Percentiles rank a stretch among this genome's conserved stretches.
Conservation (phyloP, 2,888 invertebrate species). For the Diadegma fenestrale region DNA sequence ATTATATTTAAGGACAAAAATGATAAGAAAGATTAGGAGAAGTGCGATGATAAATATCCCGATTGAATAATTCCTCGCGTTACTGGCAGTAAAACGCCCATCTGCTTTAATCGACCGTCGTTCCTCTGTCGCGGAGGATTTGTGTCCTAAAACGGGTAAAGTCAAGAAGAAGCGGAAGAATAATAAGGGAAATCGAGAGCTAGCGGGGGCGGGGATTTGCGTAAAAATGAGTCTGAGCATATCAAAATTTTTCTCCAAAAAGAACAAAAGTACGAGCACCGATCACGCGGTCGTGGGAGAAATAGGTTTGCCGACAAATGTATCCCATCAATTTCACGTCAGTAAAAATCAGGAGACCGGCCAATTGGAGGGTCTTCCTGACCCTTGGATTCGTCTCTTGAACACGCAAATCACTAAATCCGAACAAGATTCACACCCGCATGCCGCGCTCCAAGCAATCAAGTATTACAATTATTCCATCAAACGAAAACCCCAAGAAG, state of each 20-base stretch:
- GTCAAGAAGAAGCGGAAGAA: not conserved
- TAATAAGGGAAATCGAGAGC: not conserved
- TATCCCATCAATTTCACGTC: constrained; percentile 94
- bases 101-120: not conserved
- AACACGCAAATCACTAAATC: constrained; percentile 93
- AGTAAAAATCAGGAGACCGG: constrained; percentile 93
- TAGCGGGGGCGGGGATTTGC: constrained; percentile 4
- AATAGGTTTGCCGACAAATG: constrained; percentile 94
- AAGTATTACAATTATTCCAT: constrained; percentile 96
- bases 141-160: not conserved
- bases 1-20: not conserved
- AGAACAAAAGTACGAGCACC: constrained; percentile 72
- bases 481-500: constrained; percentile 90
- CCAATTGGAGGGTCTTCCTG: constrained; percentile 93
- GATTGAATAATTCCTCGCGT: not conserved
- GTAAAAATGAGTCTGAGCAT: constrained; percentile 82
- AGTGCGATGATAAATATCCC: not conserved
- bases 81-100: not conserved
- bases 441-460: constrained; percentile 95
- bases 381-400: constrained; percentile 92
- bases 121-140: not conserved
- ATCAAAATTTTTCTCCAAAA: constrained; percentile 83
- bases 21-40: constrained; percentile 1
- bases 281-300: constrained; percentile 86
- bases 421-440: constrained; percentile 95